Evolutionary conservation across 2,113 vertebrate species (phyloP), one percentile per base, ranked within the genome.

Genomic region (Gadus macrocephalus): DNA sequence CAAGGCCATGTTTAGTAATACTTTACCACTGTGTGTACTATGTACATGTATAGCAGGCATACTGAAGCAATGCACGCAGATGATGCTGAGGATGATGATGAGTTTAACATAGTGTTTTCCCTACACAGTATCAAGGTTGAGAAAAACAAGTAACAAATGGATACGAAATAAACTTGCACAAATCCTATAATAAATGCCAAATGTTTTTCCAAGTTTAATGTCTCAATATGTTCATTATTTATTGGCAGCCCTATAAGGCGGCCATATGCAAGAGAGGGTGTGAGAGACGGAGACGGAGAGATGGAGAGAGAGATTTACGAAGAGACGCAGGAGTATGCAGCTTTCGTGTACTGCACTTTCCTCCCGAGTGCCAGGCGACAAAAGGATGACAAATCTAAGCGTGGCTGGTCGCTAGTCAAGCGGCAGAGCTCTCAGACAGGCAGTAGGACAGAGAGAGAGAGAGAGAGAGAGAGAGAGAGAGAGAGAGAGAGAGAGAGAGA

Each of bases 151-250:
- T 72, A 67, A 64, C 62, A 64, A 22, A 64, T 53, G 42, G 15
- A 64, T 35, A 15, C n/a, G 27, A 8, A 20, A 38, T 22, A 19
- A n/a, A 53, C 42, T 70, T 65, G 77, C 77, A 75, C 0, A 17
- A 49, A 69, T 71, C 67, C 67, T 64, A 84, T 86, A 85, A 87
- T 86, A 86, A 86, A 86, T 84, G 85, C 81, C 84, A 83, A 11
- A 49, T 9, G 42, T 49, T 49, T 6, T 49, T 49, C 8, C 9
- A 49, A 9, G 42, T 49, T 49, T 2, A 49, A 14, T 14, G 62
- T 84, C 69, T 78, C 62, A 70, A 73, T 84, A 60, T 84, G 86
- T 85, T 78, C 73, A 75, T 75, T 79, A 56, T 60, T 83, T 72
- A 79, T 56, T 74, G 77, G 59, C 68, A 28, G 38, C 25, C 4